Conservation (phyloP, 2,888 invertebrate genomes). For the Luperina nickerlii region DNA sequence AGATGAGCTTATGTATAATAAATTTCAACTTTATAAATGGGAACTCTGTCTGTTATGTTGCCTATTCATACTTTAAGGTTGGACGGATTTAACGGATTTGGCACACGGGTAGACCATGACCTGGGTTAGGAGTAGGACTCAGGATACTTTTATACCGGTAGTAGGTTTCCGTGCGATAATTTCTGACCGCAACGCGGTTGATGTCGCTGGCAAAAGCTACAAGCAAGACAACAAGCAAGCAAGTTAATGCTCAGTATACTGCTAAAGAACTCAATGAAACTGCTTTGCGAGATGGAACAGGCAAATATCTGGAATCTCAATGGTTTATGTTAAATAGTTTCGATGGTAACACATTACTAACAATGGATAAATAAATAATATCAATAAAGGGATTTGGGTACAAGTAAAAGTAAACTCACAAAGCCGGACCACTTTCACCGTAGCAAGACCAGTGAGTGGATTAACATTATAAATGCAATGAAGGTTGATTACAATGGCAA, state of each 20-base stretch:
- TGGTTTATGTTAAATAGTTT: neutral
- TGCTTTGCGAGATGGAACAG: neutral
- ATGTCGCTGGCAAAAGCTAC: neutral
- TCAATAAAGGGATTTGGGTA: neutral
- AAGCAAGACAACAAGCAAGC: too few species aligned
- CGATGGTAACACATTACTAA: constrained; percentile 4
- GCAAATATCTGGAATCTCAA: neutral
- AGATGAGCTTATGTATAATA: neutral
- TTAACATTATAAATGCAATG: constrained; percentile 5
- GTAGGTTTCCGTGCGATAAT: neutral
- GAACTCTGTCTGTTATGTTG: neutral
- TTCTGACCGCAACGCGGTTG: neutral
- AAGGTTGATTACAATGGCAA: constrained; percentile 33
- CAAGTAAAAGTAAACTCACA: constrained; percentile 14
- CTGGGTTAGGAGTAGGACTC: neutral
- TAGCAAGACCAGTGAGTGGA: constrained; percentile 13
- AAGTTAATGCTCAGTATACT: neutral
- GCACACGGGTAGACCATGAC: neutral
- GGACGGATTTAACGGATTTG: neutral
- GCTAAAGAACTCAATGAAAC: too few species aligned
- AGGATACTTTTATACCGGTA: neutral
- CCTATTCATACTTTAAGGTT: neutral
- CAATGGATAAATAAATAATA: neutral
- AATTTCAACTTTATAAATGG: too few species aligned
- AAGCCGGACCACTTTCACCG: constrained; percentile 27